Percentiles rank a stretch among this genome's conserved stretches.
Conservation (phyloP, 2,888 invertebrate genomes). For the Priocnemis perturbator region DNA sequence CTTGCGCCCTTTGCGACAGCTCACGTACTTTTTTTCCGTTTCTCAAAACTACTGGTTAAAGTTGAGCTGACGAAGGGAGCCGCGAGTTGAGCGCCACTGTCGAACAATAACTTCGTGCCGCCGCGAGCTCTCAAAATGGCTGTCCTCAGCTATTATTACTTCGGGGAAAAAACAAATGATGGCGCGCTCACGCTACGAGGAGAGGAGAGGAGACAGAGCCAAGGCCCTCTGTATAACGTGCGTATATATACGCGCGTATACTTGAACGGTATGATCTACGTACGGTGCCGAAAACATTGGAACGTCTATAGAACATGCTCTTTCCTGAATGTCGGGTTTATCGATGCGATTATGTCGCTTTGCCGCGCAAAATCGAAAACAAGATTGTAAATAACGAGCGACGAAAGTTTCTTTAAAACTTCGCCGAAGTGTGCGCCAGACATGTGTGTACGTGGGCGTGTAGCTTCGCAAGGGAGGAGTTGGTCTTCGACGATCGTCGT, state of each 20-base stretch:
- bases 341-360: constrained; percentile 35
- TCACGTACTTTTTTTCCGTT: too few species aligned
- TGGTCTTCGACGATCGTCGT: too few species aligned
- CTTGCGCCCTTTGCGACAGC: too few species aligned
- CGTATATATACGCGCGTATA: constrained; percentile 29
- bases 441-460: background rate
- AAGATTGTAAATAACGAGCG: constrained; percentile 30
- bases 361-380: constrained; percentile 32
- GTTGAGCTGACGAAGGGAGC: constrained; percentile 26
- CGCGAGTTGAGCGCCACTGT: constrained; percentile 65
- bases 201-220: constrained; percentile 49
- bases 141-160: constrained; percentile 75
- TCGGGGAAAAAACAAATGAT: constrained; percentile 68
- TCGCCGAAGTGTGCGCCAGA: background rate
- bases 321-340: constrained; percentile 41
- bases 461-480: too few species aligned
- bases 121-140: constrained; percentile 74
- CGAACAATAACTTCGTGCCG: constrained; percentile 74
- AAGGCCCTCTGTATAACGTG: constrained; percentile 55
- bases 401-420: constrained; percentile 15
- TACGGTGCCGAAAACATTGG: constrained; percentile 50
- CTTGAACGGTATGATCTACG: constrained; percentile 39
- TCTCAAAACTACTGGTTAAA: too few species aligned
- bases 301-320: constrained; percentile 27
- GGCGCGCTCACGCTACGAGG: constrained; percentile 62